A percentile compares a stretch with the other conserved stretches of the same genome.
These are phyloP conservation scores for Eupithecia exiguata DNA, from an alignment of 2,888 invertebrate species.

Conservation along the genomic window DNA sequence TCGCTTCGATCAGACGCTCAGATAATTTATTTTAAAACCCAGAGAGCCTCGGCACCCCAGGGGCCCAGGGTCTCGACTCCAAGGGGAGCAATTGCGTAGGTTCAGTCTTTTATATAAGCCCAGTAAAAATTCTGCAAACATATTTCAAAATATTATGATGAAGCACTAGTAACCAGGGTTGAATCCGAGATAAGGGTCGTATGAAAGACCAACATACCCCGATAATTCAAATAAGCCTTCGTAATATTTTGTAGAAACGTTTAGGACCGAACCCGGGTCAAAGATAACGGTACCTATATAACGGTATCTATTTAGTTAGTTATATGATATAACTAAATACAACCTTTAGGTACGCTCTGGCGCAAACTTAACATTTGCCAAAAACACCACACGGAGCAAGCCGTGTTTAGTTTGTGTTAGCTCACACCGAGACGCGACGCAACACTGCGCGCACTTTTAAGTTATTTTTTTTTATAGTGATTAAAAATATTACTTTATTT, in stretches of 20 bases:
- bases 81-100: too few relatives aligned
- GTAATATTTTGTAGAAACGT: constrained; percentile 10
- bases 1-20: too few relatives aligned
- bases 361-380: neutral
- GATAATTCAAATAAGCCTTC: neutral
- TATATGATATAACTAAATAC: too few relatives aligned
- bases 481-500: too few relatives aligned
- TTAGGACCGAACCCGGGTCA: neutral
- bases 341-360: neutral
- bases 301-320: too few relatives aligned
- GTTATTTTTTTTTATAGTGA: too few relatives aligned
- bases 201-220: neutral
- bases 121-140: neutral
- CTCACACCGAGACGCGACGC: neutral
- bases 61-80: too few relatives aligned
- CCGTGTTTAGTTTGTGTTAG: neutral
- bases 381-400: neutral
- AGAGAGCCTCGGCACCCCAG: too few relatives aligned
- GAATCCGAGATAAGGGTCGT: constrained; percentile 3
- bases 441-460: too few relatives aligned
- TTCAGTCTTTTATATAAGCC: too few relatives aligned
- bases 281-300: neutral
- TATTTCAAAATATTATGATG: constrained; percentile 9
- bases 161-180: constrained; percentile 8
- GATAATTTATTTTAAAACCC: too few relatives aligned